Evolutionary conservation across 2,113 vertebrate species (phyloP).

Genomic region (Melanotaenia duboulayi): DNA sequence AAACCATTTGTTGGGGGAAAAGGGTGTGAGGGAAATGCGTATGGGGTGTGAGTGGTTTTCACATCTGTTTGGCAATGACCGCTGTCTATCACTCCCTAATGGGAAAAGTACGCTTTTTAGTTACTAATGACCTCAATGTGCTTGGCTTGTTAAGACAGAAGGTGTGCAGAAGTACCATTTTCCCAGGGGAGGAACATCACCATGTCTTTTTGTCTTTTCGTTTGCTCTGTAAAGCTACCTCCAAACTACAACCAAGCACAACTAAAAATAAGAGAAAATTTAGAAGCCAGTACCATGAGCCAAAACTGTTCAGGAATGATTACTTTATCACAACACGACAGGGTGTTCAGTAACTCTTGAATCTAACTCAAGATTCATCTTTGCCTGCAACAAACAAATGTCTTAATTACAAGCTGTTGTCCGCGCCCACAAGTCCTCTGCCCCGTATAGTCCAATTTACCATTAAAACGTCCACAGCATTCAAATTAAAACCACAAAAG

Average conservation of each 20-base stretch:
- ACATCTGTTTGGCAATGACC: constrained; percentile 73
- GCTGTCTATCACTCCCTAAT: constrained; percentile 66
- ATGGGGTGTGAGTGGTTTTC: constrained; percentile 64
- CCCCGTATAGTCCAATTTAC: not conserved
- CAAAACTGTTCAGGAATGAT: constrained; percentile 19
- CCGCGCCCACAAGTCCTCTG: not conserved
- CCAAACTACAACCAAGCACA: constrained; percentile 43
- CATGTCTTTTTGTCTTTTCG: constrained; percentile 29
- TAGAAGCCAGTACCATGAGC: not conserved
- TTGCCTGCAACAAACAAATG: constrained; percentile 14
- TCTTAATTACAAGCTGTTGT: not conserved
- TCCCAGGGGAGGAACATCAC: constrained; percentile 46
- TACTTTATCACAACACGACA: constrained; percentile 10
- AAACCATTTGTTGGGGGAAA: constrained; percentile 70
- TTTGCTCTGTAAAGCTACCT: constrained; percentile 35
- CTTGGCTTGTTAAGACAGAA: constrained; percentile 58
- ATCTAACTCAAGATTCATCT: constrained; percentile 2
- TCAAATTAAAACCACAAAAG: not conserved
- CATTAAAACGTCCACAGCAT: not conserved
- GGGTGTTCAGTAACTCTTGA: constrained; percentile 15
- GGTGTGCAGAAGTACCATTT: constrained; percentile 50
- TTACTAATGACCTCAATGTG: constrained; percentile 61
- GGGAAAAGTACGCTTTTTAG: constrained; percentile 63
- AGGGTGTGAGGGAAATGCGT: constrained; percentile 59
- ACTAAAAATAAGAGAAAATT: constrained; percentile 4